These are phyloP conservation scores for Phthorimaea operculella DNA, from an alignment of 1,140 invertebrate species.

Conservation along the genomic window DNA sequence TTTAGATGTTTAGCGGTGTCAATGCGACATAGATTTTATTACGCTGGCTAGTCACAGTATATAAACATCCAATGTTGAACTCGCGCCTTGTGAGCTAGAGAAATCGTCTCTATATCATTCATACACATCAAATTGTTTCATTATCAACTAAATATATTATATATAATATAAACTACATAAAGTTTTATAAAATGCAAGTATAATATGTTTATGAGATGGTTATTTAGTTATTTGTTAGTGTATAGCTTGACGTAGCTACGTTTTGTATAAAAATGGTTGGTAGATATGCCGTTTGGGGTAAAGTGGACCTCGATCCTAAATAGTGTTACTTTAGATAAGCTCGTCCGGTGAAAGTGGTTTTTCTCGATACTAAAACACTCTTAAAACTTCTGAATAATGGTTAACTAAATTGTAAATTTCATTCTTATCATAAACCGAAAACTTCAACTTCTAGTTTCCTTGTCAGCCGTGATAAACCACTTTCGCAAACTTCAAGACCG, in stretches of 20 bases:
- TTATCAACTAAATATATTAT: constrained; percentile 37
- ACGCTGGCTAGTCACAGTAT: background rate
- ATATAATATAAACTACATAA: constrained; percentile 15
- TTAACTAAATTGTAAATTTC: too few relatives aligned
- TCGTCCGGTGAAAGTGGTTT: too few relatives aligned
- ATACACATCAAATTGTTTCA: constrained; percentile 50
- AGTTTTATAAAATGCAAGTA: constrained; percentile 31
- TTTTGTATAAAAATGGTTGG: constrained; percentile 29
- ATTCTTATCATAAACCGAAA: too few relatives aligned
- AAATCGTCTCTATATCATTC: constrained; percentile 33
- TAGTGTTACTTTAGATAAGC: too few relatives aligned
- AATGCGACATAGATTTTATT: background rate
- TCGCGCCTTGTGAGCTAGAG: background rate
- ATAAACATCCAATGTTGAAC: background rate
- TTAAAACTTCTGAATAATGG: too few relatives aligned
- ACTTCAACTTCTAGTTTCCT: too few relatives aligned
- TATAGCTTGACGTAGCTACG: constrained; percentile 46
- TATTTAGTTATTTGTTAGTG: constrained; percentile 38
- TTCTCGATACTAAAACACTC: too few relatives aligned
- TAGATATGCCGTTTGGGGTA: constrained; percentile 13
- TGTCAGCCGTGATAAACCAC: too few relatives aligned
- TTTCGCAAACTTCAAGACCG: background rate
- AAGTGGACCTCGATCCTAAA: too few relatives aligned
- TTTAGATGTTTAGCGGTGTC: background rate
- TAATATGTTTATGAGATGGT: constrained; percentile 24